Base-by-base conservation (phyloP, 1,140 invertebrate species). In the Microplitis demolitor region DNA sequence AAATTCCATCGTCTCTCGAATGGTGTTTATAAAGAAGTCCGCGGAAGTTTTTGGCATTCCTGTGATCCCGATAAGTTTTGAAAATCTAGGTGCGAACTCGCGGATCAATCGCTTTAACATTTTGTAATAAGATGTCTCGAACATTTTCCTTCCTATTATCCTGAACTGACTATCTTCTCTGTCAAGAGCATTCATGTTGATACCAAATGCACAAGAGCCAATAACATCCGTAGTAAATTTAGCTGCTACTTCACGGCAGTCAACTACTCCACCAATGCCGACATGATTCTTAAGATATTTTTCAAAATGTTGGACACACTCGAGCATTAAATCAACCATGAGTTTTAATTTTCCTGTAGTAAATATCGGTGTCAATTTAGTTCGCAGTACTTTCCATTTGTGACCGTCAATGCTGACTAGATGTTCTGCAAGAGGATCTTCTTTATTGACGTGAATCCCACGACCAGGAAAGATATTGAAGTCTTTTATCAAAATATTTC, bases 401-500 rank as follows among this genome's bases (percentile, higher is more conserved):
- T 79, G 74, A 3, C 80, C 85, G 64, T 79, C 74, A 24, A 84
- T 53, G 51, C 61, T 71, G 60, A 81, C 78, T 24, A 81, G 24
- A 75, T 80, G 67, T 0, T n/a, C 64, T 3, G 35, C 82, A 0
- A 90, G 73, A 0, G 88, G 89, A 78, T 90, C 85, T 56, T 76
- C 80, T n/a, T 86, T 74, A 14, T 87, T 85, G 66, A 86, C 81
- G 54, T 84, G 82, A 1, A 87, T 56, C 3, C 84, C 86, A 4
- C 88, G 87, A 73, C 90, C 87, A 37, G 82, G 74, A 50, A 91
- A 91, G 34, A 84, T 76, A 45, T 84, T 77, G 58, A 91, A 91
- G 74, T 92, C 89, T 76, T 89, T 90, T 2, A 90, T 85, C 16
- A 92, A 70, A 3, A 93, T 86, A 16, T 86, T 79, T 76, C 91